phyloP scores from a whole-genome alignment of 2,888 invertebrate genomes.

The Apodemia mormo region DNA sequence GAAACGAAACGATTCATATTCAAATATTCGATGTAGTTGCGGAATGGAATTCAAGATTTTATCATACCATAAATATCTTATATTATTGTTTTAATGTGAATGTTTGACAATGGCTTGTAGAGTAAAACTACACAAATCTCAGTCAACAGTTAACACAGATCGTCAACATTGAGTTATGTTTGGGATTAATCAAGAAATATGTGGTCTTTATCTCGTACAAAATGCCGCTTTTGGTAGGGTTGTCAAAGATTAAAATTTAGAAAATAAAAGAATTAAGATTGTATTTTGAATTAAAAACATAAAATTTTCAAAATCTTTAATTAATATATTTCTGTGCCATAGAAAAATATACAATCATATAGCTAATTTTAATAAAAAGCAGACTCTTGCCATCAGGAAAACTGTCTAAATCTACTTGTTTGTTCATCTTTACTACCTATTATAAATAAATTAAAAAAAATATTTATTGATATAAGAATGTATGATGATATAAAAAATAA shows the following conservation, averaged over 20 bases:
- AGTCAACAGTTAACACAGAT: slow-evolving; percentile 30
- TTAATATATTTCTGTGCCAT: no score
- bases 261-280: no score
- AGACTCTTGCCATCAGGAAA: no score
- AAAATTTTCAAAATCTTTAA: no score
- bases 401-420: no score
- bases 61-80: slow-evolving; percentile 8
- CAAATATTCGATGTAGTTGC: background rate
- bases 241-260: background rate
- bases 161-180: slow-evolving; percentile 37
- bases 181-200: slow-evolving; percentile 38
- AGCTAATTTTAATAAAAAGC: no score
- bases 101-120: slow-evolving; percentile 9
- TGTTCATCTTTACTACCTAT: no score
- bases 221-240: slow-evolving; percentile 10
- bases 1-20: background rate
- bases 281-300: no score
- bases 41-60: slow-evolving; percentile 5
- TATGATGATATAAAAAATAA: no score
- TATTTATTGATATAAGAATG: no score
- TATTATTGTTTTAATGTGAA: slow-evolving; percentile 18
- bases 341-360: no score
- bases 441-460: no score
- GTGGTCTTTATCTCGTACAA: slow-evolving; percentile 21
- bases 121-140: slow-evolving; percentile 16